A percentile compares a stretch with the other conserved stretches of the same genome.
phyloP scores from a whole-genome alignment of 2,888 invertebrate genomes.

The Athripsodes cinereus region DNA sequence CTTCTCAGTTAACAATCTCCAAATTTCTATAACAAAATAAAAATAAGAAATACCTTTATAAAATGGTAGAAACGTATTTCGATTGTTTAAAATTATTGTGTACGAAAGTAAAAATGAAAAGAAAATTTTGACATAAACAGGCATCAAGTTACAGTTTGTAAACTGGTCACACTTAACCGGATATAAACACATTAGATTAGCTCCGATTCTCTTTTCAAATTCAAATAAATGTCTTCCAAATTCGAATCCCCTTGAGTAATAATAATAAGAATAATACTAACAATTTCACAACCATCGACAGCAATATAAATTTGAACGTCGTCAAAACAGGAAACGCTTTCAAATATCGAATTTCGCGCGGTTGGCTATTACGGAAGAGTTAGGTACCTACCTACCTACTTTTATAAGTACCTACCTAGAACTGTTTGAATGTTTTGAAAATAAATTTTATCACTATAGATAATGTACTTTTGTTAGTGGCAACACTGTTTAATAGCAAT shows the following conservation, averaged over 20 bases:
- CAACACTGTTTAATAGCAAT: no score
- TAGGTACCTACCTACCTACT: neutral
- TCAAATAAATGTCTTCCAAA: neutral
- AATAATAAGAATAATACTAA: neutral
- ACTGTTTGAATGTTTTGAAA: no score
- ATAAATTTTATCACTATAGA: no score
- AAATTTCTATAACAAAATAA: no score
- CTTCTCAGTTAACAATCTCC: no score
- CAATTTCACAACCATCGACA: neutral
- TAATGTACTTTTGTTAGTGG: no score
- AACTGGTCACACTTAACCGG: neutral
- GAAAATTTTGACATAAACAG: no score
- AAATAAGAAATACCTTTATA: no score
- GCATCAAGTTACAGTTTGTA: neutral
- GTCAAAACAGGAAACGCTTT: slow-evolving; percentile 23
- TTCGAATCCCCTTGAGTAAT: neutral
- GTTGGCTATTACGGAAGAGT: neutral
- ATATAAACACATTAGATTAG: slow-evolving; percentile 1
- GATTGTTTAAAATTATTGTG: no score
- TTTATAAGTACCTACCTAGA: no score
- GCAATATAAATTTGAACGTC: neutral
- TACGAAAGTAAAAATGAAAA: no score
- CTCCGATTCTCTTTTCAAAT: neutral
- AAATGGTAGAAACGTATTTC: no score
- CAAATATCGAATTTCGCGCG: slow-evolving; percentile 25